A percentile compares a stretch with the other conserved stretches of the same genome.
Conservation (phyloP, 2,888 invertebrate genomes). For the Drosophila demipolita region DNA sequence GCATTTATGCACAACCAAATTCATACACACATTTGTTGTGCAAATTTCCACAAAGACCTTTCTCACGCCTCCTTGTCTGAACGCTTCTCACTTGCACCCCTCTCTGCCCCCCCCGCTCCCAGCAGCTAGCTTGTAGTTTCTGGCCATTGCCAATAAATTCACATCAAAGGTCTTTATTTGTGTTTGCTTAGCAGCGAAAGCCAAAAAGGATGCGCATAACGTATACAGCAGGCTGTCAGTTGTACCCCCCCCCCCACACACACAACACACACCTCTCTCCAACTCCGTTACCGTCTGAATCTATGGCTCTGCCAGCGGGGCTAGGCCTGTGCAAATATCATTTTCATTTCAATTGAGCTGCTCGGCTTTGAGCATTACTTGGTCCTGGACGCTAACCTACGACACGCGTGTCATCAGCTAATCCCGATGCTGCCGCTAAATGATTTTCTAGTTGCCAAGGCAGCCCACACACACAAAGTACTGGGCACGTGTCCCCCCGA, state of each 20-base stretch:
- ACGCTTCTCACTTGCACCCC: not conserved
- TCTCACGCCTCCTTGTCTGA: constrained; percentile 65
- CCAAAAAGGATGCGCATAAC: constrained; percentile 73
- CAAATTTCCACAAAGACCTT: constrained; percentile 75
- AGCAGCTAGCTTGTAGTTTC: constrained; percentile 34
- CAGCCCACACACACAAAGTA: constrained; percentile 54
- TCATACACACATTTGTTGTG: constrained; percentile 84
- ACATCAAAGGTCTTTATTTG: constrained; percentile 81
- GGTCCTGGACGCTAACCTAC: constrained; percentile 60
- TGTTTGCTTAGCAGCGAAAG: constrained; percentile 79
- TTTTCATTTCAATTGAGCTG: constrained; percentile 81
- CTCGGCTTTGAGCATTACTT: constrained; percentile 58
- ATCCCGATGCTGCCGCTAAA: constrained; percentile 83
- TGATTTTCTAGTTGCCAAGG: constrained; percentile 82
- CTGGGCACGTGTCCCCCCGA: constrained; percentile 76
- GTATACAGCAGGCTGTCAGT: constrained; percentile 29
- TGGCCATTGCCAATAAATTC: constrained; percentile 77
- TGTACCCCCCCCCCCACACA: not conserved
- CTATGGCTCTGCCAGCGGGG: constrained; percentile 46
- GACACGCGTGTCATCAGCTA: constrained; percentile 80
- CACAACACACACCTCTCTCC: not conserved
- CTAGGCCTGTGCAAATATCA: constrained; percentile 80
- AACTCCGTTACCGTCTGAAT: not conserved
- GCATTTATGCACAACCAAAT: constrained; percentile 68
- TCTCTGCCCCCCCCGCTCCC: not conserved